Percentiles rank a stretch among this genome's conserved stretches.
phyloP scores from a whole-genome alignment of 2,888 invertebrate species.

The Plemyria rubiginata region DNA sequence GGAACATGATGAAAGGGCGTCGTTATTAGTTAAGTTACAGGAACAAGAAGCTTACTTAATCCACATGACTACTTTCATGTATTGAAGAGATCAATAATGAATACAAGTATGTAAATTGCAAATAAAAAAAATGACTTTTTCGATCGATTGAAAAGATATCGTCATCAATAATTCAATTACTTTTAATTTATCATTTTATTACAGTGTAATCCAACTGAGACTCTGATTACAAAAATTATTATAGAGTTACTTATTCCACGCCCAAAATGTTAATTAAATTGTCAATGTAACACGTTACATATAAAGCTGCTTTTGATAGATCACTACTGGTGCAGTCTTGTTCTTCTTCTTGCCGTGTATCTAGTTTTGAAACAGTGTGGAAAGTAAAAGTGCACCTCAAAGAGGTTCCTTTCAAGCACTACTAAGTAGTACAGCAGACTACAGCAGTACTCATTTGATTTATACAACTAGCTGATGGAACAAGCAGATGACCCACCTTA shows the following conservation, averaged over 20 bases:
- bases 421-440: too few relatives aligned
- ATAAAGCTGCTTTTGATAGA: background rate
- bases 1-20: too few relatives aligned
- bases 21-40: too few relatives aligned
- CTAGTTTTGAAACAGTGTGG: too few relatives aligned
- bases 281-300: background rate
- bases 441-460: too few relatives aligned
- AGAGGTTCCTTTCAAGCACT: too few relatives aligned
- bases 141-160: background rate
- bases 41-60: too few relatives aligned
- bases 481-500: too few relatives aligned
- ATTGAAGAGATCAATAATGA: background rate
- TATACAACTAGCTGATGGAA: too few relatives aligned
- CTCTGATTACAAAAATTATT: conserved; percentile 21
- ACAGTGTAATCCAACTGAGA: conserved; percentile 6
- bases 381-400: too few relatives aligned
- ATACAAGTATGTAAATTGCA: background rate
- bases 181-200: conserved; percentile 20
- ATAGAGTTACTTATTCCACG: conserved; percentile 37
- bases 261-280: conserved; percentile 48
- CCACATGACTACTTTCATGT: too few relatives aligned
- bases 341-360: too few relatives aligned
- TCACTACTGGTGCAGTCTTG: background rate
- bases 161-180: conserved; percentile 19
- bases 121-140: conserved; percentile 3